Evolutionary conservation across 1,140 invertebrate species (phyloP), one percentile per base, ranked within the genome.

Genomic region (Anagrus nilaparvatae): DNA sequence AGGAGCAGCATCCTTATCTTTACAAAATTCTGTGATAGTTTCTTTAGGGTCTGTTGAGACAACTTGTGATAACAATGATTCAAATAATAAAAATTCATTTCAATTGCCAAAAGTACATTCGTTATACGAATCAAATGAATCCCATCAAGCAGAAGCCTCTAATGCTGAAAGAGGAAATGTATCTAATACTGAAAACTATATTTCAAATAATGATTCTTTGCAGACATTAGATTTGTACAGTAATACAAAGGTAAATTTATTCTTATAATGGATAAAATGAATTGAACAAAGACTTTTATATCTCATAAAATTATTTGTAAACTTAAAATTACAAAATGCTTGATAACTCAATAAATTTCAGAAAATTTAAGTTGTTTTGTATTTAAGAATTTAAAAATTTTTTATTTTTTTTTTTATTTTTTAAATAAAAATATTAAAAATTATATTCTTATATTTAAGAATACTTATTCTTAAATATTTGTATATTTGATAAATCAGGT

Each of bases 151-250:
- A 9, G 17, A 9, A 33, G 17, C 24, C 24, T 6, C 24, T 27
- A 27, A 27, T 27, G 12, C 6, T 33, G 40, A n/a, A n/a, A n/a
- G n/a, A n/a, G n/a, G n/a, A n/a, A n/a, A n/a, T n/a, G n/a, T n/a
- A n/a, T n/a, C n/a, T n/a, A n/a, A n/a, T n/a, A n/a, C n/a, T 14
- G 65, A 68, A 33, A 62, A 50, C 24, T 65, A 61, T 40, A 66
- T 64, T 54, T 68, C 64, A 4, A 64, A 68, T 47, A 61, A 61
- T 25, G 65, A 68, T 46, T 60, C 58, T 12, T 63, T 63, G 25
- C 56, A 60, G 29, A 44, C 52, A 16, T 46, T 49, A 31, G 48
- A 53, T 45, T 44, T 42, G 36, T 55, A 49, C 41, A 53, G 48
- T 35, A 55, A 48, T 28, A 60, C 53, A 43, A 61, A 60, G 44